phyloP scores from a whole-genome alignment of 2,797 vertebrate genomes.

The Clarias pachynema region DNA sequence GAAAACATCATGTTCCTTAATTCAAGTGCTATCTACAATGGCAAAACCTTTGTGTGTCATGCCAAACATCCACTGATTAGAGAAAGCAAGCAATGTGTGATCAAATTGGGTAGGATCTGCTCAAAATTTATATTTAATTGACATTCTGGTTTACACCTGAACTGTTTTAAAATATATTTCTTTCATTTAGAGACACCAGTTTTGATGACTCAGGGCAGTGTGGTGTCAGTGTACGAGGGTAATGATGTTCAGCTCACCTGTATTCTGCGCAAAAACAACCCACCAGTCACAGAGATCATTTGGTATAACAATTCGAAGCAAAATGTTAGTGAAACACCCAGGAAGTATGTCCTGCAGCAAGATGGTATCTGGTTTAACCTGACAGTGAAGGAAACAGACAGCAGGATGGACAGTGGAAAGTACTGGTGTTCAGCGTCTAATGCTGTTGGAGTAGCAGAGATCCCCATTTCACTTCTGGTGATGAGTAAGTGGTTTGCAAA shows the following conservation, averaged over 20 bases:
- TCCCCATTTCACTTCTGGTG: constrained; percentile 77
- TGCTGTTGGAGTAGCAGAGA: constrained; percentile 81
- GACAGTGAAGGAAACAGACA: constrained; percentile 76
- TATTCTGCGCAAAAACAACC: constrained; percentile 66
- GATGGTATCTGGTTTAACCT: constrained; percentile 78
- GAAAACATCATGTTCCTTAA: constrained; percentile 75
- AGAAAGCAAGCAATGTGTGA: constrained; percentile 70
- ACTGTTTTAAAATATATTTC: not conserved
- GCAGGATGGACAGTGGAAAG: constrained; percentile 74
- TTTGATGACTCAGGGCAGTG: constrained; percentile 72
- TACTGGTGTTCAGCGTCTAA: constrained; percentile 84
- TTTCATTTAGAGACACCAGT: constrained; percentile 76
- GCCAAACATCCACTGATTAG: constrained; percentile 80
- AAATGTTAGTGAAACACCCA: constrained; percentile 65
- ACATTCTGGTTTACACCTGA: not conserved
- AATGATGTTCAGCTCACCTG: constrained; percentile 81
- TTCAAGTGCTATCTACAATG: constrained; percentile 68
- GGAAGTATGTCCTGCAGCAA: constrained; percentile 76
- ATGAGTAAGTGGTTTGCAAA: constrained; percentile 76
- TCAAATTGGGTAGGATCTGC: constrained; percentile 79
- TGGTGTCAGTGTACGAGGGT: constrained; percentile 83
- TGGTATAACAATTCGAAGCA: constrained; percentile 81
- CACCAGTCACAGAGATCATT: constrained; percentile 67
- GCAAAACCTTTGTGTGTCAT: constrained; percentile 78
- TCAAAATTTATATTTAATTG: not conserved